Percentiles rank a stretch among this genome's conserved stretches.
phyloP scores from a whole-genome alignment of 1,140 invertebrate species.

The Batillaria attramentaria region DNA sequence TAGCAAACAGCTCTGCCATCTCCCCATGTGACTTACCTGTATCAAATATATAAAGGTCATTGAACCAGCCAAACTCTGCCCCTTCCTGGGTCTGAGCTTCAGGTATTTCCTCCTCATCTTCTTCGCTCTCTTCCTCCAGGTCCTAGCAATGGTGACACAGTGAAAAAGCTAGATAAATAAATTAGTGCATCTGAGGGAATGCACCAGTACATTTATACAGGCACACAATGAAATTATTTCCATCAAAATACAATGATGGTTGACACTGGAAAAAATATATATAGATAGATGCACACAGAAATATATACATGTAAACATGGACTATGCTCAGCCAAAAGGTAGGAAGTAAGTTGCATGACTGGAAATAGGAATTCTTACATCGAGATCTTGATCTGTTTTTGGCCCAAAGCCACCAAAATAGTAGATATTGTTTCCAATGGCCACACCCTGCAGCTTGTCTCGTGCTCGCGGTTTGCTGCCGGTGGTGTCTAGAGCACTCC shows the following conservation, averaged over 20 bases:
- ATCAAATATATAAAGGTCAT: conserved; percentile 67
- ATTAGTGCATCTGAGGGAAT: too few relatives aligned
- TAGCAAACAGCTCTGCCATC: too few relatives aligned
- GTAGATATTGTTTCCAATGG: conserved; percentile 63
- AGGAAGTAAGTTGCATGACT: too few relatives aligned
- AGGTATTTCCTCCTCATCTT: conserved; percentile 56
- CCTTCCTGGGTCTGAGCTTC: conserved; percentile 55
- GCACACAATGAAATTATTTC: too few relatives aligned
- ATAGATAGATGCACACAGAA: too few relatives aligned
- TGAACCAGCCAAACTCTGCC: conserved; percentile 70
- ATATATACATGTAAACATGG: too few relatives aligned
- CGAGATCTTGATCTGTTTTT: conserved; percentile 48
- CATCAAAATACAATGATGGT: too few relatives aligned
- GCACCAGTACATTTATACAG: too few relatives aligned
- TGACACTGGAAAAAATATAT: too few relatives aligned
- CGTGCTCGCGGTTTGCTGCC: conserved; percentile 59
- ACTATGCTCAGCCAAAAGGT: too few relatives aligned
- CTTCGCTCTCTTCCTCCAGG: conserved; percentile 58
- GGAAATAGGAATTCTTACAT: conserved; percentile 39
- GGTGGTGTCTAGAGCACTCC: conserved; percentile 52
- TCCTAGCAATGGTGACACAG: conserved; percentile 17
- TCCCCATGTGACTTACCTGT: too few relatives aligned
- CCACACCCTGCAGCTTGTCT: conserved; percentile 65
- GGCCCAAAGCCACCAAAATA: conserved; percentile 72
- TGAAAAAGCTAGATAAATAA: neutral